A percentile compares a stretch with the other conserved stretches of the same genome.
These are phyloP conservation scores for Varanus komodoensis DNA, from an alignment of 2,113 vertebrate species.

Conservation along the genomic window DNA sequence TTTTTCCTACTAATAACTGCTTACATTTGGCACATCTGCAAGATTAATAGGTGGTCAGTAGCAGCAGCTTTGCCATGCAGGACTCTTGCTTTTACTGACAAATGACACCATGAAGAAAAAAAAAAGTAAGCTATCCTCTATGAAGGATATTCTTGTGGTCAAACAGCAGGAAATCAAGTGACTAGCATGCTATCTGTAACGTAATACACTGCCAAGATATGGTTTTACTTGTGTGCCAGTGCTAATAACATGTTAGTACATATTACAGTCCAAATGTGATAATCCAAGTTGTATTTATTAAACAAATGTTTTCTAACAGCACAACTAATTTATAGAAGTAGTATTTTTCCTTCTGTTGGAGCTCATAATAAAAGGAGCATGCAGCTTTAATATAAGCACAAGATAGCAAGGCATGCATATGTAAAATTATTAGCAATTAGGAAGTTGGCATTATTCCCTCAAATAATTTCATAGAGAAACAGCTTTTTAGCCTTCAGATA, in stretches of 20 bases:
- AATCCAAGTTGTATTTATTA: neutral
- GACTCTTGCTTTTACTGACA: neutral
- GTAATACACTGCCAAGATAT: neutral
- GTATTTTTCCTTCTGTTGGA: neutral
- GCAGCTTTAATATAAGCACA: neutral
- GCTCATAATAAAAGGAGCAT: conserved; percentile 27
- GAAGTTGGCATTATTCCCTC: neutral
- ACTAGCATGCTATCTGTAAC: neutral
- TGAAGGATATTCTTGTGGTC: neutral
- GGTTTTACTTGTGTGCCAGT: neutral
- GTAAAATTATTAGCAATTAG: neutral
- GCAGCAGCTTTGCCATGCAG: neutral
- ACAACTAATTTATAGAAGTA: neutral
- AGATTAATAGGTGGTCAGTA: neutral
- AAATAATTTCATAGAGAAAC: conserved; percentile 32
- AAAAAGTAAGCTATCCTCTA: neutral
- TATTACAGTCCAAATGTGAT: neutral
- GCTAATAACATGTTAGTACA: neutral
- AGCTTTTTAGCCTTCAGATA: conserved; percentile 41
- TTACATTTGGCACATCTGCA: neutral
- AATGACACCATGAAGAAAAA: no score
- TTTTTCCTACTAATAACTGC: neutral
- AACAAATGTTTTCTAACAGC: neutral
- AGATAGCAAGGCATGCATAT: neutral
- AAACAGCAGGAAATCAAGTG: neutral